Evolutionary conservation across 2,797 vertebrate genomes (phyloP), one percentile per base, ranked within the genome.

Genomic region (Melanotaenia boesemani): DNA sequence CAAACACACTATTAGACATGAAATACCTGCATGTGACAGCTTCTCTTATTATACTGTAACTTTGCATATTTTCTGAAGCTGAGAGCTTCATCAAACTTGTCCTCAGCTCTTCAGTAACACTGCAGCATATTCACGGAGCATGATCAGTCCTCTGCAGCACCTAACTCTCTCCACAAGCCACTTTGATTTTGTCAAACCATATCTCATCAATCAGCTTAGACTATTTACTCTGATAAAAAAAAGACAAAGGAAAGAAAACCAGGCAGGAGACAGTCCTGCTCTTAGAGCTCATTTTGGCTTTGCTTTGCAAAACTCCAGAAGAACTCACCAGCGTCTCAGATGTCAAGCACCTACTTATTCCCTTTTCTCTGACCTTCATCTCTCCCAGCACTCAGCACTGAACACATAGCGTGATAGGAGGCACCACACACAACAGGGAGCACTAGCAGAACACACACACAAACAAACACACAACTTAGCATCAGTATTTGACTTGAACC

Each of bases 301-400:
- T 22, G 60, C 62, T 63, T 39, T 58, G 50, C 60, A 70, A 36
- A 71, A 28, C 56, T 73, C 44, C 60, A 56, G 56, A 15, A 4
- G 64, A 76, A 50, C 55, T 70, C 34, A 72, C 41, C 44, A n/a
- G 8, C 2, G 65, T 74, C 76, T 90, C 74, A 77, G 63, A 80
- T 89, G 80, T 88, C 63, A 6, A 75, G 65, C 76, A 61, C 77
- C 80, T 70, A 72, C 75, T 67, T 48, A 41, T 36, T 9, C 77
- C 26, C 58, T 12, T 60, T 59, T 44, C 67, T 37, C 64, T 76
- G 84, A 88, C 77, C 80, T 39, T 9, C 11, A 13, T n/a, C 74
- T 54, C 82, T 68, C 74, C 73, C 74, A 67, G 41, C 70, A 65
- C 73, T 81, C 75, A 77, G 60, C 67, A 16, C 65, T 28, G 54